phyloP scores from a whole-genome alignment of 2,113 vertebrate species.

The Lipotes vexillifer region DNA sequence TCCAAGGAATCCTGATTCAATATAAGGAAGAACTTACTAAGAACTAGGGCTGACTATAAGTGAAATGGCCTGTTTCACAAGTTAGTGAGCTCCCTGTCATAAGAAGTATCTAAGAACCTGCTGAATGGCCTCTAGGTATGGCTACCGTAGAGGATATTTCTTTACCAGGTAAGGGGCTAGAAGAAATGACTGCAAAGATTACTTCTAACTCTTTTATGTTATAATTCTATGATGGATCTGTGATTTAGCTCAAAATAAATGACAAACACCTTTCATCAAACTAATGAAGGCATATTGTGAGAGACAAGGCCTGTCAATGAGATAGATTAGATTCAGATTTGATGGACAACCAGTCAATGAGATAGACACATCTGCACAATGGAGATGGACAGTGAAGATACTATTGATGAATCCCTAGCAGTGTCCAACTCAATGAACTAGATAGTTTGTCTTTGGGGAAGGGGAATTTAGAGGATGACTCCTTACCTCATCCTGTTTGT shows the following conservation, averaged over 20 bases:
- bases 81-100: not conserved
- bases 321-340: conserved; percentile 91
- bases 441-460: conserved; percentile 35
- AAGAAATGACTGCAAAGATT: conserved; percentile 24
- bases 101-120: not conserved
- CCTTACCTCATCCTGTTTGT: not conserved
- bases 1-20: not conserved
- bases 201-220: conserved; percentile 22
- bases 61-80: not conserved
- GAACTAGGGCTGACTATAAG: not conserved
- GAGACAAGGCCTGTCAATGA: conserved; percentile 86
- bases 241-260: conserved; percentile 50
- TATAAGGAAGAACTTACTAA: not conserved
- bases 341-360: conserved; percentile 92
- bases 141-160: not conserved
- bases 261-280: conserved; percentile 41
- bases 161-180: not conserved
- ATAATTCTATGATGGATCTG: conserved; percentile 29
- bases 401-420: conserved; percentile 89
- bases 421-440: conserved; percentile 14
- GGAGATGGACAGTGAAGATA: conserved; percentile 89
- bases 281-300: conserved; percentile 35
- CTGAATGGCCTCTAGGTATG: not conserved
- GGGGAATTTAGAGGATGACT: not conserved
- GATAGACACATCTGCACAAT: conserved; percentile 91